Conservation (phyloP, 2,888 invertebrate genomes). For the Hipparchia semele region DNA sequence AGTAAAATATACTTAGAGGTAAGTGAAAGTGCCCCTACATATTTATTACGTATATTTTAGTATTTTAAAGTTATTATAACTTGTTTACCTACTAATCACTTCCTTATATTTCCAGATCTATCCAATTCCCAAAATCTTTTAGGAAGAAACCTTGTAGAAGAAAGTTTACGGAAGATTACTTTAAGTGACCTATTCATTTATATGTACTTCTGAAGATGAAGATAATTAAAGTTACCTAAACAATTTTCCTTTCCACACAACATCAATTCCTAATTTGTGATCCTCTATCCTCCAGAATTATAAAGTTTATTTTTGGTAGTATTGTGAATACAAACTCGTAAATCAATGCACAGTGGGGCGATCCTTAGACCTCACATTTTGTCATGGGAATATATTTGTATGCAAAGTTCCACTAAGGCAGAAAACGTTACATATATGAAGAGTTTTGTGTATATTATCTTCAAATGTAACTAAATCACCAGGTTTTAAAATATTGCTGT, state of each 20-base stretch:
- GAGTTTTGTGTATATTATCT: no score
- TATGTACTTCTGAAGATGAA: not conserved
- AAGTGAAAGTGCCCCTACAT: conserved; percentile 26
- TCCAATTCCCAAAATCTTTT: conserved; percentile 2
- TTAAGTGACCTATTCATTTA: not conserved
- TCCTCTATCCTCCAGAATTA: no score
- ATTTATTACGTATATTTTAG: not conserved
- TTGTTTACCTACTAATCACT: not conserved
- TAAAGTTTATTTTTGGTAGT: no score
- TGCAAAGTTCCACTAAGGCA: no score
- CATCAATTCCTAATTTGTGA: not conserved
- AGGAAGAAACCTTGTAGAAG: not conserved
- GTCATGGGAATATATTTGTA: no score
- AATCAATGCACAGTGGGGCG: no score
- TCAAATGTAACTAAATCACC: no score
- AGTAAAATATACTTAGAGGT: conserved; percentile 20
- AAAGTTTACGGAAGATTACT: not conserved
- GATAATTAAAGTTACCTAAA: not conserved
- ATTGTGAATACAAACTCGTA: no score
- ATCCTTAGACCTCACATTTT: not conserved
- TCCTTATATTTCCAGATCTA: conserved; percentile 14
- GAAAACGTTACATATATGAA: no score
- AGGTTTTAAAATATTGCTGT: no score
- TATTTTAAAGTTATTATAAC: not conserved
- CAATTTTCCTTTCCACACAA: not conserved